Conservation (phyloP, 2,797 vertebrate species). For the Triplophysa yarkandensis region DNA sequence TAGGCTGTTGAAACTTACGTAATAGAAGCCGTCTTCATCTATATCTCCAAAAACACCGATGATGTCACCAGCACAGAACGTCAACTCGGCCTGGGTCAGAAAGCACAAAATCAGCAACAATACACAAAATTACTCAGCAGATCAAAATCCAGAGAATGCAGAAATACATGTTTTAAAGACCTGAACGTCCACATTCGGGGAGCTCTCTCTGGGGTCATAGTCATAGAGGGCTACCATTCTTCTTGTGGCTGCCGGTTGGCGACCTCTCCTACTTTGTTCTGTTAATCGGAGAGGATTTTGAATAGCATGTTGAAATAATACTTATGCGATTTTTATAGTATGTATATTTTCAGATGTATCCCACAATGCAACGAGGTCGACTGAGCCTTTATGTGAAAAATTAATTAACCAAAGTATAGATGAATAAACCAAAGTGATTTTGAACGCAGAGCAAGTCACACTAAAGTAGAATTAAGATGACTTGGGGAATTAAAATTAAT, state of each 20-base stretch:
- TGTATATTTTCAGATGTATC: background rate
- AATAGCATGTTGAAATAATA: background rate
- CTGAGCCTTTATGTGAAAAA: no score
- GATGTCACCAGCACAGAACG: slow-evolving; percentile 95
- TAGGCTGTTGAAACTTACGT: slow-evolving; percentile 80
- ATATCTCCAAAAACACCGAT: slow-evolving; percentile 94
- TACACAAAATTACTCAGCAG: slow-evolving; percentile 3
- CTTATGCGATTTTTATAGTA: background rate
- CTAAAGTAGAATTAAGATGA: no score
- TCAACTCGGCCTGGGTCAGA: slow-evolving; percentile 86
- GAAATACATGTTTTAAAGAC: slow-evolving; percentile 64
- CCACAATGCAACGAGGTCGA: background rate
- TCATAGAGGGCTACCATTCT: slow-evolving; percentile 97
- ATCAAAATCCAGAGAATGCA: slow-evolving; percentile 16
- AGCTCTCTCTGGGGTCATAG: slow-evolving; percentile 95
- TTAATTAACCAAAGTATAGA: background rate
- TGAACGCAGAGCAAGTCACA: no score
- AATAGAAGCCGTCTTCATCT: slow-evolving; percentile 98
- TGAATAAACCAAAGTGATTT: background rate
- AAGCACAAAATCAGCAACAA: slow-evolving; percentile 14
- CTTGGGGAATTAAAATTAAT: no score
- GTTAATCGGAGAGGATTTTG: no score
- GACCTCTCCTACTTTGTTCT: slow-evolving; percentile 85
- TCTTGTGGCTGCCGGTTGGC: slow-evolving; percentile 79
- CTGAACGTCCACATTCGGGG: slow-evolving; percentile 96